Conservation (phyloP, 2,113 vertebrate species). For the Orthonyx spaldingii region DNA sequence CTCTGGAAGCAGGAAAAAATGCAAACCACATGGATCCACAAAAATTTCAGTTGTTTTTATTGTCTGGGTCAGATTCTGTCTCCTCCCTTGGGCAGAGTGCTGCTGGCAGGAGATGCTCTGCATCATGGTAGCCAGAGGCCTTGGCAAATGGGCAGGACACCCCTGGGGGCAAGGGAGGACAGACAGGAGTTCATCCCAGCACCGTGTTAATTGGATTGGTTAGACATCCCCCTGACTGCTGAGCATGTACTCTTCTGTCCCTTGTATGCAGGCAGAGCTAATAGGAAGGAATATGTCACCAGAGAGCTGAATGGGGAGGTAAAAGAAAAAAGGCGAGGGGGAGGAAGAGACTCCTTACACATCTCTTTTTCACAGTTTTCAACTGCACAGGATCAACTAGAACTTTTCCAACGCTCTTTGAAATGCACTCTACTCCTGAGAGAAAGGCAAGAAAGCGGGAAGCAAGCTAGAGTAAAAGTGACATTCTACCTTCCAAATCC, state of each 20-base stretch:
- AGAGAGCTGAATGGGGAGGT: not conserved
- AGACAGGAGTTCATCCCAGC: not conserved
- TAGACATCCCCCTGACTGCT: not conserved
- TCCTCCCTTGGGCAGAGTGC: not conserved
- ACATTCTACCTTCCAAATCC: not conserved
- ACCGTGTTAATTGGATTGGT: not conserved
- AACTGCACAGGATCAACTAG: not conserved
- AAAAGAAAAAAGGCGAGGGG: not conserved
- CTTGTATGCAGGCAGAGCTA: not conserved
- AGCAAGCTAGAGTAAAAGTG: not conserved
- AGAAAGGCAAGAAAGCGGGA: not conserved
- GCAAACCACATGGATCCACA: not conserved
- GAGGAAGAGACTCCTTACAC: not conserved
- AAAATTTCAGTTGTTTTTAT: not conserved
- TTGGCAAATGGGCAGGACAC: not conserved
- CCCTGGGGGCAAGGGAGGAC: not conserved
- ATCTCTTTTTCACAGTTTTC: not conserved
- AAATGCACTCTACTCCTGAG: not conserved
- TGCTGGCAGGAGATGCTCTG: not conserved
- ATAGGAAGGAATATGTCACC: not conserved
- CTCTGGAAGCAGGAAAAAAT: not conserved
- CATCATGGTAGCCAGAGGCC: not conserved
- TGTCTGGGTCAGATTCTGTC: not conserved
- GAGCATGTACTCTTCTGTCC: fast-evolving
- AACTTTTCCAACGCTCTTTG: not conserved